Conservation (phyloP, 2,888 invertebrate species). For the Agonopterix arenella region DNA sequence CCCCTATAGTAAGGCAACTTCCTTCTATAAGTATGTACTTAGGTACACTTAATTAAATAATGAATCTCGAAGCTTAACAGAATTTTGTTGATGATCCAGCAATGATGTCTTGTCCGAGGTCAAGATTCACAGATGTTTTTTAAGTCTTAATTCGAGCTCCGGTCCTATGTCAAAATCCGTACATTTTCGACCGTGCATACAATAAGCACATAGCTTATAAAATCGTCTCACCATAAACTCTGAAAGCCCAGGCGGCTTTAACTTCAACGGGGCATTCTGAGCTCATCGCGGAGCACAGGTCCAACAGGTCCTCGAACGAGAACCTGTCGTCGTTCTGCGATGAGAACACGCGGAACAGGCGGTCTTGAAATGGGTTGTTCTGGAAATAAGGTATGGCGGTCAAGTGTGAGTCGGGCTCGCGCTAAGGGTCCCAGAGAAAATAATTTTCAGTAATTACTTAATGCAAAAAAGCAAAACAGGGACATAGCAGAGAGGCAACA, state of each 20-base stretch:
- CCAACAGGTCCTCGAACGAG: conserved; percentile 87
- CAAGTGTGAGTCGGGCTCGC: no score
- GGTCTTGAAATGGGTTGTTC: conserved; percentile 85
- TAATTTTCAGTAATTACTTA: no score
- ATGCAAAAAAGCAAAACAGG: no score
- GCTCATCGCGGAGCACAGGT: conserved; percentile 86
- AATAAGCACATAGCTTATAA: conserved; percentile 8
- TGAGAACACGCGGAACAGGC: conserved; percentile 85
- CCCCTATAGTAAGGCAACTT: no score
- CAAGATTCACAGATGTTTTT: no score
- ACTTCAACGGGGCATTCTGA: conserved; percentile 82
- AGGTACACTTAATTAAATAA: no score
- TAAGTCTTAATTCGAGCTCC: not conserved
- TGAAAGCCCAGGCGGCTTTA: conserved; percentile 87
- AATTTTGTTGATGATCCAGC: no score
- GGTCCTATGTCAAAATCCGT: not conserved
- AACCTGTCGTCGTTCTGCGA: conserved; percentile 80
- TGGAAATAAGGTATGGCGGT: conserved; percentile 41
- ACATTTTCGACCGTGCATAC: not conserved
- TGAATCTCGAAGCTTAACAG: no score
- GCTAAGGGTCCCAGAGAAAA: no score
- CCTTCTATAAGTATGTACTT: no score
- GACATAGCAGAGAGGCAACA: no score
- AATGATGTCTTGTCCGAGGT: no score
- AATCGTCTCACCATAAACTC: conserved; percentile 79